Base-by-base conservation (phyloP, 35 echinoderm and acorn worm genomes). In the Apostichopus californicus region DNA sequence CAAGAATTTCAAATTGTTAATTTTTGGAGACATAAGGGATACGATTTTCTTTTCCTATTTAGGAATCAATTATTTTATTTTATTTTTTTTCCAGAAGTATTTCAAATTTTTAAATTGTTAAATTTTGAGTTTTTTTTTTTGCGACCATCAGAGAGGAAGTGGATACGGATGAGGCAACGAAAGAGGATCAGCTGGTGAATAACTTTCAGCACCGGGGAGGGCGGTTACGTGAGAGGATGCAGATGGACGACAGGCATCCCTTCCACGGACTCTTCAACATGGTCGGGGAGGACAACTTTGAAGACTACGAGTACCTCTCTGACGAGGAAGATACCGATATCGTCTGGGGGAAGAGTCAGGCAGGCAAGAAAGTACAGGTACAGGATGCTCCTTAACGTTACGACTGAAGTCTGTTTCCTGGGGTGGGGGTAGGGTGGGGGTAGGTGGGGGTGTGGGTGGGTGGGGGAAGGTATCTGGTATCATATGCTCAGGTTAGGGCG, bases 311-410 rank as follows among this genome's bases (percentile, higher is more conserved):
- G 6, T 91, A 77, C 53, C 77, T 22, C 18, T 91, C 89, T 0
- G 89, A 91, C 12, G 89, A 91, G 7, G 89, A 91, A 68, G 89
- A 91, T 56, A 79, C 46, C 5, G 89, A 91, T 9, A 68, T 91
- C 6, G 21, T 78, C 17, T 91, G 89, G 89, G 89, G 89, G 9
- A 91, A 79, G 56, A 79, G 79, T 57, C 86, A 92, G 53, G 87
- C 78, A 9, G 95, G 94, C 55, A 96, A 93, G 79, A 94, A 86
- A 90, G 95, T 71, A n/a, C 18, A 87, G 80, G 66, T 86, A n/a
- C 24, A 54, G 26, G 9, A 7, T 72, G 12, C 9, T 17, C 79
- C 79, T 60, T 9, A 3, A 60, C 6, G 58, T 60, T 34, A 34
- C 28, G 28, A 34, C 28, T 34, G 28, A 34, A 34, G 28, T 34